phyloP scores from a whole-genome alignment of 2,113 vertebrate genomes.

The Passer domesticus region DNA sequence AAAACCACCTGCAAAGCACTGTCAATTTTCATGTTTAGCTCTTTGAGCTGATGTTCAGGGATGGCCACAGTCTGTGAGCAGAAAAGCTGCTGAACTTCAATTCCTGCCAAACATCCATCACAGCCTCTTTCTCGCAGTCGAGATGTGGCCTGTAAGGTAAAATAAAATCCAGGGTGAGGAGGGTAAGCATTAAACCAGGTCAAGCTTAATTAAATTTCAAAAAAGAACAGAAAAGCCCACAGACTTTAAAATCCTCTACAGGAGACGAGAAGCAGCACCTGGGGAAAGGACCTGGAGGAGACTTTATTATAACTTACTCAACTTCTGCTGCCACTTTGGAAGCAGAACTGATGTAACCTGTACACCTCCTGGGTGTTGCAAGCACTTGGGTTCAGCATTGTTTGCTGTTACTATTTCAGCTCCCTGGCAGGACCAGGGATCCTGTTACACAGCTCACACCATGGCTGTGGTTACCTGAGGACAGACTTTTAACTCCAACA shows the following conservation, averaged over 20 bases:
- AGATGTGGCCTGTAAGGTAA: slow-evolving; percentile 83
- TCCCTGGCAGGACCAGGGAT: neutral
- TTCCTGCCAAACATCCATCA: slow-evolving; percentile 91
- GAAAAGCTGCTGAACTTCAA: slow-evolving; percentile 98
- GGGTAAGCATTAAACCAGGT: slow-evolving; percentile 38
- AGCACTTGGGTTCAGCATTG: neutral
- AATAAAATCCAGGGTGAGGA: neutral
- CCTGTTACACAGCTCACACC: neutral
- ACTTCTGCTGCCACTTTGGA: neutral
- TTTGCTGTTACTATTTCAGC: neutral
- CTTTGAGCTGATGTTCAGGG: slow-evolving; percentile 96
- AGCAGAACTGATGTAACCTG: accelerated
- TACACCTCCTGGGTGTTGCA: neutral
- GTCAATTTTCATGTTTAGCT: slow-evolving; percentile 95
- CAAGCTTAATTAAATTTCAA: neutral
- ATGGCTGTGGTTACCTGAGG: neutral
- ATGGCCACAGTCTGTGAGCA: slow-evolving; percentile 93
- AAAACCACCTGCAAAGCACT: slow-evolving; percentile 89
- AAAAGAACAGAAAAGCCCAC: neutral
- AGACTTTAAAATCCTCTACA: neutral
- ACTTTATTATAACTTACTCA: neutral
- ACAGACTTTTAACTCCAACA: neutral
- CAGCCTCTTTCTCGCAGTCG: slow-evolving; percentile 90
- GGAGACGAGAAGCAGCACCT: neutral
- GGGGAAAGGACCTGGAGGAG: neutral